Percentiles rank a stretch among this genome's conserved stretches.
phyloP scores from a whole-genome alignment of 2,797 vertebrate genomes.

The Otus scops region DNA sequence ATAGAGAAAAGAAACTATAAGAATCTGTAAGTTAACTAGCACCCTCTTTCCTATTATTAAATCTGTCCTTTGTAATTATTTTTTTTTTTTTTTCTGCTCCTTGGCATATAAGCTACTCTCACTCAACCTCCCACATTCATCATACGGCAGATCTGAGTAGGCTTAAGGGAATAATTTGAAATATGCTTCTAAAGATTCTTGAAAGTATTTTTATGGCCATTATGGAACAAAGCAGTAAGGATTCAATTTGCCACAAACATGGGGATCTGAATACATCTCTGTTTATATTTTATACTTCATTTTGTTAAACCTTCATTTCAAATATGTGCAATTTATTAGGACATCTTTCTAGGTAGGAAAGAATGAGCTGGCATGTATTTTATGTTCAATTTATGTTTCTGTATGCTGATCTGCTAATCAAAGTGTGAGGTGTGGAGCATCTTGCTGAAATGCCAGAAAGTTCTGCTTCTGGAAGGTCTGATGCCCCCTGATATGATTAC shows the following conservation, averaged over 20 bases:
- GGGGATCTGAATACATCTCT: neutral
- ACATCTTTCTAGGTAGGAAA: neutral
- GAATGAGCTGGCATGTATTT: neutral
- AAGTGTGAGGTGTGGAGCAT: neutral
- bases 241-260: neutral
- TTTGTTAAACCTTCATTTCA: neutral
- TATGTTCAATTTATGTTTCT: neutral
- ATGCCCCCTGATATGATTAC: neutral
- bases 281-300: neutral
- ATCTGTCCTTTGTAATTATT: neutral
- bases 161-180: slow-evolving; percentile 34
- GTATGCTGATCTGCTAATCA: neutral
- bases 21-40: neutral
- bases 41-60: neutral
- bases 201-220: neutral
- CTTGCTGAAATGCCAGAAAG: neutral
- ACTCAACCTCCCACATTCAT: slow-evolving; percentile 46
- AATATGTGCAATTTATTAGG: neutral
- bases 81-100: neutral
- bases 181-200: neutral
- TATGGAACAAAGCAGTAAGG: neutral
- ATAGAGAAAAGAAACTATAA: neutral
- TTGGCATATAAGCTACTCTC: slow-evolving; percentile 24
- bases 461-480: neutral
- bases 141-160: slow-evolving; percentile 20